A percentile compares a stretch with the other conserved stretches of the same genome.
Conservation (phyloP, 2,797 vertebrate genomes). For the Eupleurogrammus muticus region DNA sequence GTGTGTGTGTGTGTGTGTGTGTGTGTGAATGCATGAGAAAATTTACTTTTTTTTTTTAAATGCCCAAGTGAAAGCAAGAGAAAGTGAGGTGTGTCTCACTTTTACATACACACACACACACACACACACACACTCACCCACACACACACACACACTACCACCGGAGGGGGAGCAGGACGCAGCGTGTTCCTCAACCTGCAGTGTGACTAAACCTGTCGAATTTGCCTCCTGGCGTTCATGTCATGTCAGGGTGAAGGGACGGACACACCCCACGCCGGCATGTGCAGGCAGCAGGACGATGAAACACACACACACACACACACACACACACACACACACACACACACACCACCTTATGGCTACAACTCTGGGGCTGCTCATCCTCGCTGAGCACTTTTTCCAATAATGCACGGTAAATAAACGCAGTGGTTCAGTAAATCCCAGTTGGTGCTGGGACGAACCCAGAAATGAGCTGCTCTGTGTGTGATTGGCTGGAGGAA, state of each 20-base stretch:
- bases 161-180: conserved; percentile 63
- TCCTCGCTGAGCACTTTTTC: conserved; percentile 4
- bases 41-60: too few relatives aligned
- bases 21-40: conserved; percentile 25
- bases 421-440: conserved; percentile 21
- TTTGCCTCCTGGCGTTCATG: conserved; percentile 67
- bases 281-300: conserved; percentile 52
- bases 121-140: conserved; percentile 9
- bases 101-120: conserved; percentile 20
- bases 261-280: conserved; percentile 75
- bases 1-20: conserved; percentile 4
- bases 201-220: conserved; percentile 77
- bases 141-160: conserved; percentile 32
- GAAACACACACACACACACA: conserved; percentile 35
- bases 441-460: conserved; percentile 50
- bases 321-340: too few relatives aligned
- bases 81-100: conserved; percentile 70
- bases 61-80: conserved; percentile 11
- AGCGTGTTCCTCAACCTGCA: conserved; percentile 66
- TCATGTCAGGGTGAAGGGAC: conserved; percentile 68
- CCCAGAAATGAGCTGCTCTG: conserved; percentile 49
- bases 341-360: too few relatives aligned
- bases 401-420: background rate
- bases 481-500: conserved; percentile 63
- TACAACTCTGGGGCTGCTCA: too few relatives aligned